A percentile compares a stretch with the other conserved stretches of the same genome.
These are phyloP conservation scores for Leptinotarsa peninsularis DNA, from an alignment of 2,888 invertebrate species.

Conservation along the genomic window DNA sequence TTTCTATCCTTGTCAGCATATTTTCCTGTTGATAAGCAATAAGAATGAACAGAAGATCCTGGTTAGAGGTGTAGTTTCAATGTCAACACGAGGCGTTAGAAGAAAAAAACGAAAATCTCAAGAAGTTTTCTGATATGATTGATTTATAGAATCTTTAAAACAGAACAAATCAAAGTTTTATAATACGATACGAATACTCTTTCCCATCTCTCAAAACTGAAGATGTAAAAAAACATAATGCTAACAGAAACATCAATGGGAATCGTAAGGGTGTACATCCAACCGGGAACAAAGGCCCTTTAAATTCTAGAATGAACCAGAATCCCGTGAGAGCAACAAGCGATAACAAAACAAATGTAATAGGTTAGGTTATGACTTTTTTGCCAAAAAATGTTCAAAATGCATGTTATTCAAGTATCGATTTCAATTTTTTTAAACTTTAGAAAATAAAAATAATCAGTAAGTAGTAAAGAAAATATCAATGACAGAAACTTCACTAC, in stretches of 20 bases:
- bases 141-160: no score
- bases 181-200: neutral
- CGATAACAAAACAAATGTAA: constrained; percentile 1
- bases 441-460: no score
- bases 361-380: neutral
- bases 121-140: no score
- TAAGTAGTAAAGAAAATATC: no score
- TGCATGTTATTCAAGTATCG: neutral
- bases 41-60: neutral
- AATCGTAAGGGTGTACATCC: neutral
- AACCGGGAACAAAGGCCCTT: constrained; percentile 7
- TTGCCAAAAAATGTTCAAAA: neutral
- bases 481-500: no score
- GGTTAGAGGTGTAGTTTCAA: no score
- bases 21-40: neutral
- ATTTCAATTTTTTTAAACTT: neutral
- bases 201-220: neutral
- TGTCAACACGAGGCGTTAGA: no score
- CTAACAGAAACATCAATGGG: neutral
- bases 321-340: constrained; percentile 15
- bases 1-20: neutral
- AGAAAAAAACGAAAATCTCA: no score
- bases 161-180: no score
- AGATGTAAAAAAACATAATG: neutral
- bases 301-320: constrained; percentile 13